Evolutionary conservation across 2,797 vertebrate genomes (phyloP), one percentile per base, ranked within the genome.

Genomic region (Meda fulgida): DNA sequence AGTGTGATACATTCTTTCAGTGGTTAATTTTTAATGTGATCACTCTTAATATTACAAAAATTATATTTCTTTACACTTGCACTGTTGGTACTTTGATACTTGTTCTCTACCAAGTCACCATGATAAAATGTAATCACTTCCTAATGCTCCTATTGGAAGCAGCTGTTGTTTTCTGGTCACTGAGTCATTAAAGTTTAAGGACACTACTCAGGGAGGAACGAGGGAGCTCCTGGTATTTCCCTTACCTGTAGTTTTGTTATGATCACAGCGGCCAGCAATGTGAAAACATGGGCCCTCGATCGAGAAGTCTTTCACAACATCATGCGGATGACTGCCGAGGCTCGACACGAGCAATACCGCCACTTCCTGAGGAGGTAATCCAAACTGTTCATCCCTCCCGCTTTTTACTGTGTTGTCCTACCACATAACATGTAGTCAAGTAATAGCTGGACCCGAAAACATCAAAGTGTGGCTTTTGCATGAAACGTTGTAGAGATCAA

Each of bases 221-320:
- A 80, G 60, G 34, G 7, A 29, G 36, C 55, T 80, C 23, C 70
- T 75, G 55, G 34, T 75, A n/a, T 72, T 77, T 81, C n/a, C 40
- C 70, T 80, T 58, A 84, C 87, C 75, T 85, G 78, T 73, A 83
- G 66, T 88, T 71, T 73, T 89, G 84, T 88, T 92, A 66, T 89
- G 89, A 70, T 90, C 88, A 16, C 95, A 99, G 98, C 96, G 79
- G 94, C 95, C 90, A 97, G 95, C 89, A 93, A 91, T 83, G 96
- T 97, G 89, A 96, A 94, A 92, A 97, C 96, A 5, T 99, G 97
- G 97, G 96, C 96, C 51, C 88, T 99, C 84, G 97, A 99, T 92
- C 96, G 97, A 85, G 97, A 97, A 75, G 96, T 96, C n/a, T 99
- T 99, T 89, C 97, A 98, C 92, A 98, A 97, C 92, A 97, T 98